Evolutionary conservation across 2,113 vertebrate species (phyloP).

Genomic region (Carettochelys insculpta): DNA sequence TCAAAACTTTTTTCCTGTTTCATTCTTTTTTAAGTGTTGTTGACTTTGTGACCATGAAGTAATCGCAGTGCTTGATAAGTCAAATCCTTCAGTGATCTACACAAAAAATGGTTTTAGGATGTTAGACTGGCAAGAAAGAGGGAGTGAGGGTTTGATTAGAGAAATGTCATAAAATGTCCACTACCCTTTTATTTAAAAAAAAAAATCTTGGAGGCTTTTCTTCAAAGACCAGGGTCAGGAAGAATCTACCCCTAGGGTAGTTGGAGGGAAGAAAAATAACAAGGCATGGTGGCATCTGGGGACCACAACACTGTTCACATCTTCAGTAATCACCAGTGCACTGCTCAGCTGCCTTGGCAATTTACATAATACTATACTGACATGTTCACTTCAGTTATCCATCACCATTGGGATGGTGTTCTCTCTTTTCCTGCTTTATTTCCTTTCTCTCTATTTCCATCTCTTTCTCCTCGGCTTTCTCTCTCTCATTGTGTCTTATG

Average conservation of each 20-base stretch:
- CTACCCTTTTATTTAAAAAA: conserved; percentile 54
- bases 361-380: conserved; percentile 96
- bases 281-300: conserved; percentile 84
- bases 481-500: conserved; percentile 77
- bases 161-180: conserved; percentile 83
- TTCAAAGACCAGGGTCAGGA: conserved; percentile 87
- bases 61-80: conserved; percentile 63
- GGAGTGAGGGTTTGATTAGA: conserved; percentile 77
- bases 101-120: conserved; percentile 53
- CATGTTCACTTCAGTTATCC: conserved; percentile 88
- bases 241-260: conserved; percentile 88
- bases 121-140: conserved; percentile 50
- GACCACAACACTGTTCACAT: conserved; percentile 86
- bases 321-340: conserved; percentile 92
- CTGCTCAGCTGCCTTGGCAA: conserved; percentile 87
- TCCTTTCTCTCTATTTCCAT: conserved; percentile 73
- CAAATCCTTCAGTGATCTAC: conserved; percentile 51
- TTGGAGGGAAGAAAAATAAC: conserved; percentile 91
- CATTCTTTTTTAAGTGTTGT: not conserved
- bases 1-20: not conserved
- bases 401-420: conserved; percentile 80
- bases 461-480: conserved; percentile 66
- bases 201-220: conserved; percentile 74
- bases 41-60: conserved; percentile 39
- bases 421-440: conserved; percentile 77